Base-by-base conservation (phyloP, 2,888 invertebrate genomes). In the Tachystola acroxantha region DNA sequence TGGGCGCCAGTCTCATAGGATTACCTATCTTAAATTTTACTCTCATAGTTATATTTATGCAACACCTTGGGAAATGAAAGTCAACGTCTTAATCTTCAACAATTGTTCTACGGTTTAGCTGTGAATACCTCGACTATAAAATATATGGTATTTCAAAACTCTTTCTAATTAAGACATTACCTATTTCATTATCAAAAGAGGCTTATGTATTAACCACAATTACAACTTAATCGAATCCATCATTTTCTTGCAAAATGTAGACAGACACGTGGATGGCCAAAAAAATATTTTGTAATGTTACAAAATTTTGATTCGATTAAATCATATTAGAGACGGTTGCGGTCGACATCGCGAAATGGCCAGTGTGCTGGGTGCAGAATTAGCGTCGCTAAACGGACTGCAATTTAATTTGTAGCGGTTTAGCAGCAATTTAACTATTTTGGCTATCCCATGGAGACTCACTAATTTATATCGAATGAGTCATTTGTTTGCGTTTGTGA, bases 281-380 rank as follows among this genome's bases (percentile, higher is more conserved):
- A 32, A 32, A 28, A 25, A 32, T 14, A 36, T 53, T 48, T 51
- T 49, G 52, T 46, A 50, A 50, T 42, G 42, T 66, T 63, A 56
- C 60, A 50, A 63, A 56, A 61, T 46, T 43, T 27, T 42, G 56
- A 49, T 57, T 66, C 47, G 49, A 55, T 61, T 61, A 52, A 57
- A 59, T 57, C 53, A 58, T 60, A 55, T 65, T 62, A 58, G 63
- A 48, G 56, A 51, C 65, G 56, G 58, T 55, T 57, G 56, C 45
- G 58, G 57, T 59, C 42, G 40, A 28, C 36, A 32, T 43, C 37
- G 53, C 46, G 55, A 46, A 51, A 50, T 46, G 42, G 39, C 41
- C 39, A 14, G 10, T 20, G 12, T 27, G 45, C 54, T 48, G 46
- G 45, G 35, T 49, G 46, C 35, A 42, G 39, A 54, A 48, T 53